Evolutionary conservation across 2,797 vertebrate species (phyloP), one percentile per base, ranked within the genome.

Genomic region (Ispidina picta): DNA sequence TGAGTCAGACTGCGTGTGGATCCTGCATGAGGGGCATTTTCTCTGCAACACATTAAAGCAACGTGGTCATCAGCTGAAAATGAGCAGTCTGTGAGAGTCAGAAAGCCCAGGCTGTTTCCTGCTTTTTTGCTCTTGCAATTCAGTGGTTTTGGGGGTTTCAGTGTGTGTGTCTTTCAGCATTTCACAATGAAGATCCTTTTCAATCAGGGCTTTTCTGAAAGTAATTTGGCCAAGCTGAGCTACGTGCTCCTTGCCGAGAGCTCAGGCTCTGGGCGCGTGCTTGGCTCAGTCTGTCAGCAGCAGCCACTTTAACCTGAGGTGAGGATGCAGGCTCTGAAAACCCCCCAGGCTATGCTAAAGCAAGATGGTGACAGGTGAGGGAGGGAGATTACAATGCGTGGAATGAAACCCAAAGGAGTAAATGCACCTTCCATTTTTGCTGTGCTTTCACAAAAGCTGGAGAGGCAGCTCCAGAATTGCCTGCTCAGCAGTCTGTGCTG

Each of bases 271-370:
- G 80, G 44, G n/a, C 5, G 13, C 9, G 9, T 77, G 90, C 86
- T 93, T 72, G 25, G 75, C 94, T 21, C 83, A 3, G 21, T 95
- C 95, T 94, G 94, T 96, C 95, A 95, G 83, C 95, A 91, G 91
- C 88, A 94, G 48, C 83, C 91, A 93, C 91, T 95, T 94, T 71
- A 95, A 55, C 80, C 73, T 5, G 43, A n/a, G 91, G 81, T 92
- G 64, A 84, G 66, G 41, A 64, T 41, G 8, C 41, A 14, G 83
- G 41, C 58, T 88, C 87, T 65, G 81, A 35, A 39, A 85, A 74
- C n/a, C 74, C 91, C 89, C 37, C 25, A 1, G 89, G 95, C 94
- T 74, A 2, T 20, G 4, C 59, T 70, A 65, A 35, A 87, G 86
- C 69, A 75, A 6, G 60, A 86, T 52, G 92, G 49, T 95, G 94